Percentiles rank a stretch among this genome's conserved stretches.
phyloP scores from a whole-genome alignment of 2,888 invertebrate species.

The Trilocha varians region DNA sequence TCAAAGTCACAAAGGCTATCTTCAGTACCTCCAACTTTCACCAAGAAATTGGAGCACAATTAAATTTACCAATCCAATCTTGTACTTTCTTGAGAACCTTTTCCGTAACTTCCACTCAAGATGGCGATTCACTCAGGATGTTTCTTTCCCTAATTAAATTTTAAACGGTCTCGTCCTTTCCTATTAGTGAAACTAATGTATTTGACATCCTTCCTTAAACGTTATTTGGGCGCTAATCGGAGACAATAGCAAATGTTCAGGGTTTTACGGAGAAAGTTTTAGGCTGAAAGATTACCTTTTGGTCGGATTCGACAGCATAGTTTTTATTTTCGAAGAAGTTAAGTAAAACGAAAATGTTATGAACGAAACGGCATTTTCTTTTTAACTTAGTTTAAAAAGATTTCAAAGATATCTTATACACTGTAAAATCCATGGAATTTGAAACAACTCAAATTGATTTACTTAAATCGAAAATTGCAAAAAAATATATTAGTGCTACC shows the following conservation, averaged over 20 bases:
- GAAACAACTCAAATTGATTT: too few relatives aligned
- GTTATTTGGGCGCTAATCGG: conserved; percentile 4
- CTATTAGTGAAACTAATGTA: conserved; percentile 33
- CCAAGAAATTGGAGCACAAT: conserved; percentile 5
- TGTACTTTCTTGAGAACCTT: conserved; percentile 3
- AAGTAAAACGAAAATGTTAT: too few relatives aligned
- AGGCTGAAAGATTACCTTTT: too few relatives aligned
- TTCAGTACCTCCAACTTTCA: conserved; percentile 2
- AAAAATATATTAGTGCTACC: too few relatives aligned
- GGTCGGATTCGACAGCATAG: too few relatives aligned
- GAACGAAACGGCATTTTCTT: too few relatives aligned
- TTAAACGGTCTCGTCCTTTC: conserved; percentile 25
- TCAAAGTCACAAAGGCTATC: too few relatives aligned
- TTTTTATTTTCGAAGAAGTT: too few relatives aligned
- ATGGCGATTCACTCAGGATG: conserved; percentile 19
- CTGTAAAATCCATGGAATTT: too few relatives aligned
- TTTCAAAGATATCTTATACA: too few relatives aligned
- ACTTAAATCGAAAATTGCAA: too few relatives aligned
- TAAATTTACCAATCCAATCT: conserved; percentile 6
- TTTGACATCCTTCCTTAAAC: conserved; percentile 37
- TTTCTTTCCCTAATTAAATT: conserved; percentile 35
- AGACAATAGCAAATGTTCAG: conserved; percentile 1
- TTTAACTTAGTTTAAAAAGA: too few relatives aligned
- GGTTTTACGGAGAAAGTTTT: not conserved
- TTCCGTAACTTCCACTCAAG: conserved; percentile 12